Evolutionary conservation across 2,113 vertebrate species (phyloP), one percentile per base, ranked within the genome.

Genomic region (Todiramphus saurophagus): DNA sequence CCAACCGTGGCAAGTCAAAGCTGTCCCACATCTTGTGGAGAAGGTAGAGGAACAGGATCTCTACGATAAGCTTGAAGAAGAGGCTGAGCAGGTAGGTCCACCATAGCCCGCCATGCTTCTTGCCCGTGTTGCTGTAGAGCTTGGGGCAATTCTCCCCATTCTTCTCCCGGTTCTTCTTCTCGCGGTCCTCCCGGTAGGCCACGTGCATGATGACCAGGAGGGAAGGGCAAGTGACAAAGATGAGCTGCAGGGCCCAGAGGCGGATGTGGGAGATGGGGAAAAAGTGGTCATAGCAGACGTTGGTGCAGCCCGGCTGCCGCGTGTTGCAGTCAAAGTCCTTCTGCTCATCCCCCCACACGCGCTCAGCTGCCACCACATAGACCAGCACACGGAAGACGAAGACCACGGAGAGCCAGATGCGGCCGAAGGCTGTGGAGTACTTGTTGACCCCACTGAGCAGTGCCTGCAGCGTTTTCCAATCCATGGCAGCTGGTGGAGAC

Each of bases 221-320:
- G 1, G 99, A 99, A 0, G 99, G 99, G 68, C 99, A 99, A 4
- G 99, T 99, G 98, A 99, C 98, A 2, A 99, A 99, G 96, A 99
- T 99, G 90, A 99, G 98, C 98, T 99, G 99, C 93, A 99, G 97
- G 59, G 99, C 99, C 99, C 99, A 99, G 41, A 99, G 98, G 30
- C 98, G 98, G 95, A 99, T 98, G 96, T 99, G 99, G 89, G 99
- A 99, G 96, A 99, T 98, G 92, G 99, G 99, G 96, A 99, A 99
- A 96, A 98, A 97, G 83, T 98, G 19, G 97, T 99, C 98, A 0
- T 98, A 99, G 96, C 99, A 99, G 35, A 99, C 99, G 0, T 99
- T 99, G 94, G 55, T 93, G 97, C 99, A 99, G 63, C 99, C 99
- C 0, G 99, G 99, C 97, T 99, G 99, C 35, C 56, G 79, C 0